These are phyloP conservation scores for Podarcis lilfordi DNA, from an alignment of 2,797 vertebrate species.

Conservation along the genomic window DNA sequence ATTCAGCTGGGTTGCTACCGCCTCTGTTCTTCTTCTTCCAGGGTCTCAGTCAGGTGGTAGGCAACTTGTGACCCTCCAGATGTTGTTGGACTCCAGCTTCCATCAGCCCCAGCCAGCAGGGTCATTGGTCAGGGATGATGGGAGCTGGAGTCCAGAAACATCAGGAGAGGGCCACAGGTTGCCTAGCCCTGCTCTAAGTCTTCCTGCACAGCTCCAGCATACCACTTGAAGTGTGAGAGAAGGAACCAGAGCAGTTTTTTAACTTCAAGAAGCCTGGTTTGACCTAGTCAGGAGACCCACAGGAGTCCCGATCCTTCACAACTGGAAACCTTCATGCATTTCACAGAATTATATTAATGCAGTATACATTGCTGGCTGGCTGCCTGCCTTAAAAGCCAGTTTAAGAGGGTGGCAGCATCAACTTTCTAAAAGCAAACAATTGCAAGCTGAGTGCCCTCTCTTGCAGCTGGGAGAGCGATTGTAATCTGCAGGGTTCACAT, in stretches of 20 bases:
- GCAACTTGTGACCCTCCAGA: too few species aligned
- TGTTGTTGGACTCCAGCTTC: too few species aligned
- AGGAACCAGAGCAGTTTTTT: too few species aligned
- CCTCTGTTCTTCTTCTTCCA: not conserved
- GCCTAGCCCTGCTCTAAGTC: too few species aligned
- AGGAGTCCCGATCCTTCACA: not conserved
- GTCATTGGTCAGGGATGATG: too few species aligned
- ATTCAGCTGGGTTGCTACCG: not conserved
- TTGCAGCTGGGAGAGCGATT: conserved; percentile 6
- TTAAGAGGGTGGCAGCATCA: conserved; percentile 3
- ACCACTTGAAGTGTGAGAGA: not conserved
- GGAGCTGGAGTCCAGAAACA: too few species aligned
- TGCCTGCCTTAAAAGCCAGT: conserved; percentile 13
- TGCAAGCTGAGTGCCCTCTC: not conserved
- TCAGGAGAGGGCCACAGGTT: too few species aligned
- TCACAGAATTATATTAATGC: conserved; percentile 30
- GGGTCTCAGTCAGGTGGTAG: too few species aligned
- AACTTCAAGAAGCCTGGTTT: not conserved
- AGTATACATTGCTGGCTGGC: conserved; percentile 3
- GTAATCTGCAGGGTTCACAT: not conserved
- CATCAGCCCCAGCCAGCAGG: too few species aligned
- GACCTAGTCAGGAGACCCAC: too few species aligned
- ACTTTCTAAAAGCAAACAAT: conserved; percentile 42
- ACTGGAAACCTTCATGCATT: not conserved
- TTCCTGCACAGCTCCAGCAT: too few species aligned